Evolutionary conservation across 2,113 vertebrate genomes (phyloP).

Genomic region (Calypte anna): DNA sequence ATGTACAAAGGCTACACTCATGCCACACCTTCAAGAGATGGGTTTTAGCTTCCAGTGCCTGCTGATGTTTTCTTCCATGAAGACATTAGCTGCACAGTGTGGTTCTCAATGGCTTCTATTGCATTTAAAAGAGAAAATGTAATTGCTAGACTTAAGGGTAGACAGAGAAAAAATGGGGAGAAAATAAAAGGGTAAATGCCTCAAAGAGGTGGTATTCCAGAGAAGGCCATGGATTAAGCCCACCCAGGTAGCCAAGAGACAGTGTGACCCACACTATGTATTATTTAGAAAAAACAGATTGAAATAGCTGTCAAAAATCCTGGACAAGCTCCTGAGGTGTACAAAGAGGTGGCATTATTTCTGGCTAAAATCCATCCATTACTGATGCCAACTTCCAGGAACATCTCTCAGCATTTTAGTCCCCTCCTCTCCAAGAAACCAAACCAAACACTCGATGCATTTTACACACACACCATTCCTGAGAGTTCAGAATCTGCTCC

Average conservation of each 20-base stretch:
- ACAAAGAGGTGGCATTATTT: background rate
- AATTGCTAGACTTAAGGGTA: background rate
- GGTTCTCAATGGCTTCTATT: background rate
- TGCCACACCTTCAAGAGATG: background rate
- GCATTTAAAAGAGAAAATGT: background rate
- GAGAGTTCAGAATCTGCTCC: background rate
- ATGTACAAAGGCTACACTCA: background rate
- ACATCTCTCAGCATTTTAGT: background rate
- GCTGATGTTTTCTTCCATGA: background rate
- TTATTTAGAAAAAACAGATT: background rate
- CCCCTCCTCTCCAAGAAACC: background rate
- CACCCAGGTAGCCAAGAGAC: background rate
- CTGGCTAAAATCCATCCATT: background rate
- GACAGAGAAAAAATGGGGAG: background rate
- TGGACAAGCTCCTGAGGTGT: background rate
- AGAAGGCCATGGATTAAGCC: accelerated
- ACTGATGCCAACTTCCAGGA: background rate
- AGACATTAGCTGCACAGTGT: background rate
- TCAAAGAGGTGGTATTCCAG: accelerated
- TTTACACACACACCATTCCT: accelerated
- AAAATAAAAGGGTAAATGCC: background rate
- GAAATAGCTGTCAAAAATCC: background rate
- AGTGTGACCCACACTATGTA: background rate
- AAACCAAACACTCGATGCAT: background rate
- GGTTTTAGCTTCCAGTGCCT: background rate